A percentile compares a stretch with the other conserved stretches of the same genome.
Conservation (phyloP, 2,797 vertebrate genomes). For the Botia kubotai region DNA sequence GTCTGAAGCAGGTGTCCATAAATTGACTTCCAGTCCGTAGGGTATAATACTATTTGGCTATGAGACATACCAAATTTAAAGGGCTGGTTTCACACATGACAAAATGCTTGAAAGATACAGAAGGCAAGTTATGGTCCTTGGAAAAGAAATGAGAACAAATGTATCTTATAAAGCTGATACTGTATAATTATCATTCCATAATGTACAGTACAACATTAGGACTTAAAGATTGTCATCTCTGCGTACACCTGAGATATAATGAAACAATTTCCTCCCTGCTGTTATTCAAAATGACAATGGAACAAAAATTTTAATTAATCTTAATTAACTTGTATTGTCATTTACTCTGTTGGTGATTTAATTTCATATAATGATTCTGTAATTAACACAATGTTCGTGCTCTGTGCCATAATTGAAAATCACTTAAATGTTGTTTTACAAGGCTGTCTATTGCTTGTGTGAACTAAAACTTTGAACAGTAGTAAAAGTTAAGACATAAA, state of each 20-base stretch:
- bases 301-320: not conserved
- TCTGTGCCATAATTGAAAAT: constrained; percentile 13
- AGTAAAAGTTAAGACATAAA: not conserved
- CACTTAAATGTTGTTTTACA: not conserved
- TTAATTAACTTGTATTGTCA: constrained; percentile 18
- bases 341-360: constrained; percentile 15
- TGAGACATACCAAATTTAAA: not conserved
- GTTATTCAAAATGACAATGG: constrained; percentile 21
- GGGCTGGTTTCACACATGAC: not conserved
- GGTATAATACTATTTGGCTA: constrained; percentile 13
- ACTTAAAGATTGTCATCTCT: not conserved
- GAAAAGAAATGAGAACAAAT: not conserved
- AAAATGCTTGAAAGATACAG: not conserved
- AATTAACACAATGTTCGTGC: constrained; percentile 19
- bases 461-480: not conserved
- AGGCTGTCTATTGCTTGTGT: not conserved
- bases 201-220: not conserved
- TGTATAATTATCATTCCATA: not conserved
- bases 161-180: not conserved
- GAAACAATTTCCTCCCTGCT: not conserved
- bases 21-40: constrained; percentile 27
- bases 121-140: not conserved
- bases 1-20: not conserved
- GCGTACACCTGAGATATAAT: not conserved
- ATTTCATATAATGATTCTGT: constrained; percentile 15